Percentiles rank a stretch among this genome's conserved stretches.
Conservation (phyloP, 2,113 vertebrate genomes). For the Lepidothrix coronata region DNA sequence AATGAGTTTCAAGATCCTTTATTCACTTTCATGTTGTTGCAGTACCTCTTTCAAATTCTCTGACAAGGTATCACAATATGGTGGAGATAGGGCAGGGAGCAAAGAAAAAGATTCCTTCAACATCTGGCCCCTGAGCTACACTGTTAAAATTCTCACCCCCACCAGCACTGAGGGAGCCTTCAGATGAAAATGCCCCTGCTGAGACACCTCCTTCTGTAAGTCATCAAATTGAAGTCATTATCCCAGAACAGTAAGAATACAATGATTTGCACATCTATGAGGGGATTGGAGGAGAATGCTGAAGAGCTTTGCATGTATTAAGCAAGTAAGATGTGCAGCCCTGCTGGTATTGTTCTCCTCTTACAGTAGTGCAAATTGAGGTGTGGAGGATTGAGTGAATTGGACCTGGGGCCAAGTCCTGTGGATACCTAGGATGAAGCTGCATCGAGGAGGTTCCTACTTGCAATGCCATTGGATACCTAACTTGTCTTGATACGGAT, state of each 20-base stretch:
- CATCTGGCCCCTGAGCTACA: background rate
- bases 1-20: background rate
- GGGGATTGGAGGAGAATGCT: slow-evolving; percentile 8
- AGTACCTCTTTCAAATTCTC: background rate
- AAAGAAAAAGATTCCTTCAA: background rate
- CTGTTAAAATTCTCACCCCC: background rate
- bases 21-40: slow-evolving; percentile 9
- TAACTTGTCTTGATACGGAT: background rate
- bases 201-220: slow-evolving; percentile 7
- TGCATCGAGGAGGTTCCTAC: slow-evolving; percentile 17
- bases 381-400: background rate
- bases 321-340: background rate
- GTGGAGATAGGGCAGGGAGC: background rate
- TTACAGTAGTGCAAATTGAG: slow-evolving; percentile 54
- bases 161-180: background rate
- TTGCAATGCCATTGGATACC: background rate
- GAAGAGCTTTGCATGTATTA: slow-evolving; percentile 54
- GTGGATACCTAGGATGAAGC: background rate
- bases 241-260: background rate
- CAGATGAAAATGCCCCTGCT: background rate
- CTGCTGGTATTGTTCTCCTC: background rate
- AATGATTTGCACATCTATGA: slow-evolving; percentile 46
- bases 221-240: slow-evolving; percentile 44
- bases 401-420: background rate
- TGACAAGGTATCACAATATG: background rate